Evolutionary conservation across 2,888 invertebrate genomes (phyloP), one percentile per base, ranked within the genome.

Genomic region (Psococerastis gibbosa): DNA sequence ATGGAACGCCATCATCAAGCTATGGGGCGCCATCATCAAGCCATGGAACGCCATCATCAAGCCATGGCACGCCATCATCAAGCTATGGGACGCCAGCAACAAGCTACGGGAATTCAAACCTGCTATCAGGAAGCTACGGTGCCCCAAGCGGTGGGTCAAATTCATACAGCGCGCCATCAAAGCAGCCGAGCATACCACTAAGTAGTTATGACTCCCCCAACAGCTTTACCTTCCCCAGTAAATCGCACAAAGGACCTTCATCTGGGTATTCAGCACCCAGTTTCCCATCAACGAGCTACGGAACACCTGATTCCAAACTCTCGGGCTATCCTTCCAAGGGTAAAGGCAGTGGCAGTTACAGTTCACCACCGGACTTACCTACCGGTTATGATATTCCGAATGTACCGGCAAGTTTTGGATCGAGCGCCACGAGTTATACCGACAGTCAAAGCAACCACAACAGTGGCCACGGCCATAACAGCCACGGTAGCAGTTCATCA

Each of bases 31-130:
- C 51, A 9, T 27, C 27, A 11, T 27, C 27, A 6, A 27, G 27
- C 27, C 11, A 27, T 27, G 27, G 27, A 27, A 11, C 27, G 27
- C 27, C 44, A 23, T 41, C 43, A 22, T 46, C 46, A n/a, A 35
- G 23, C 16, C 27, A 41, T n/a, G 22, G 57, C 58, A 60, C 38
- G 4, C 45, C 41, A 15, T 43, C 44, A 45, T 57, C 57, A 5
- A 61, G 62, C 35, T 62, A 62, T 45, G 60, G 61, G 47, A 60
- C 61, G n/a, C 62, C 63, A n/a, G n/a, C 44, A 45, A 57, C 57
- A 5, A 61, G 62, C 35, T 62, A 62, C 45, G 60, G 61, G 47
- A 60, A 61, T n/a, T 61, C 63, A 51, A 55, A 5, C 47, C 55
- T 46, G 43, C 46, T 51, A 15, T 49, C 47, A 11, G 42, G 49